A percentile compares a stretch with the other conserved stretches of the same genome.
These are phyloP conservation scores for Anas platyrhynchos DNA, from an alignment of 2,113 vertebrate species.

Conservation along the genomic window DNA sequence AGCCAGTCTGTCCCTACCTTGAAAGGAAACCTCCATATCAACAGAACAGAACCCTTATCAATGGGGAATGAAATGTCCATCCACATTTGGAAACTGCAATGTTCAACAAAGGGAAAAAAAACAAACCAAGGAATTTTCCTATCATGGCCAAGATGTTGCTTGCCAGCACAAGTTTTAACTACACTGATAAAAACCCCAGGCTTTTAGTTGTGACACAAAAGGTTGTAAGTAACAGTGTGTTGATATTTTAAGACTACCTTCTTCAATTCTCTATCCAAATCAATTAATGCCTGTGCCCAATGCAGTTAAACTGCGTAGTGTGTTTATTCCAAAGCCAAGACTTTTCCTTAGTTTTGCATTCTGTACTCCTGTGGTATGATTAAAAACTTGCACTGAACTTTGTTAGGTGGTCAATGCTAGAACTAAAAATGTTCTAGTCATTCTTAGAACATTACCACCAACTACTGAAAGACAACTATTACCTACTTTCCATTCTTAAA, in stretches of 20 bases:
- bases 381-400: not conserved
- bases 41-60: not conserved
- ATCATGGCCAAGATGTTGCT: not conserved
- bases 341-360: not conserved
- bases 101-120: not conserved
- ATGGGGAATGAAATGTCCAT: accelerated
- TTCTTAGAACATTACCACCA: not conserved
- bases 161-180: not conserved
- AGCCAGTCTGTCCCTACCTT: accelerated
- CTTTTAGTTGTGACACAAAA: not conserved
- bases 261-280: not conserved
- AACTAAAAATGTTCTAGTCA: not conserved
- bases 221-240: accelerated
- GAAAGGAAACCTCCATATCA: accelerated
- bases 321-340: not conserved
- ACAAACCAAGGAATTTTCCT: not conserved
- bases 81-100: accelerated
- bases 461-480: not conserved
- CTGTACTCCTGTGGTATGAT: not conserved
- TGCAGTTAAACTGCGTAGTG: not conserved
- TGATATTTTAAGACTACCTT: not conserved
- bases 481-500: not conserved
- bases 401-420: not conserved
- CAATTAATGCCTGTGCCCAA: not conserved
- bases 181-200: not conserved